Base-by-base conservation (phyloP, 2,888 invertebrate species). In the Ennomos erosarius region DNA sequence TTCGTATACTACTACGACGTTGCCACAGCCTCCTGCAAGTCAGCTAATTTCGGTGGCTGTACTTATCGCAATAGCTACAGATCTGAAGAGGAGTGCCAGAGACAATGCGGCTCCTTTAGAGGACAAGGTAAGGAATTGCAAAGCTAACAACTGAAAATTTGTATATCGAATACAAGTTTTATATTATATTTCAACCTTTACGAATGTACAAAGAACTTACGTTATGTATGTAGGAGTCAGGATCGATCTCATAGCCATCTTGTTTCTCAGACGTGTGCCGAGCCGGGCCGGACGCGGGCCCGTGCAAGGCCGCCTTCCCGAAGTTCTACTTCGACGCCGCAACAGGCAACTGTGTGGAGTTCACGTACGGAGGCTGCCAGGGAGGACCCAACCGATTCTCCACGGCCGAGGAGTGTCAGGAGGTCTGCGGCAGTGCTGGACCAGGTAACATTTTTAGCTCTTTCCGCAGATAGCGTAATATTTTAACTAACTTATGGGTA, bases 311-410 rank as follows among this genome's bases (percentile, higher is more conserved):
- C 0, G 76, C 92, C 61, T 93, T 95, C 70, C 86, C 86, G 9
- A 96, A 96, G 82, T 95, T 94, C 86, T 97, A 94, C 88, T 98
- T 94, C 85, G 95, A 97, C 75, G 78, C 84, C 10, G 71, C 74
- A 0, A 83, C 88, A 0, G 94, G 94, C 10, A 83, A 87, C 38
- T 98, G 98, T 80, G 90, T 92, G 52, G 88, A 93, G 64, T 98
- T 97, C 84, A 85, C 88, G 1, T 98, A 96, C 78, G 95, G 97
- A 38, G 98, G 98, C 58, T 98, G 98, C 79, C 94, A 92, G 38
- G 98, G 98, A 36, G 97, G 97, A 71, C 95, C 96, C 50, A 98
- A 98, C 84, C 93, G 97, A 53, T 98, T 98, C 88, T 95, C 95
- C 58, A 94, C 94, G 9, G 79, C 90, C n/a, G 93, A 94, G 34